Base-by-base conservation (phyloP, 1,140 invertebrate species). In the Chymomyza costata region DNA sequence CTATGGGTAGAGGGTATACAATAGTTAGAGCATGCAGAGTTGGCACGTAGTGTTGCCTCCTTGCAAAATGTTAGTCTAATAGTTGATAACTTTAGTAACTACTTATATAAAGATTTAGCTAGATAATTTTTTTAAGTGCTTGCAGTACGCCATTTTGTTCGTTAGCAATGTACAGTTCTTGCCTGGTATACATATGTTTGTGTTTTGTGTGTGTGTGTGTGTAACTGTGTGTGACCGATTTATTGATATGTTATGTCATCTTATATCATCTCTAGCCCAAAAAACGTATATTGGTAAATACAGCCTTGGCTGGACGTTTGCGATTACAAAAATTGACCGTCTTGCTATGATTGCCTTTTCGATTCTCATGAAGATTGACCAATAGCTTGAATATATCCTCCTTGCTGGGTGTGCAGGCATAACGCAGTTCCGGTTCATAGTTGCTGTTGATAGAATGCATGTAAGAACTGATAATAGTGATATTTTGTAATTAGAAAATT, bases 231-330 rank as follows among this genome's bases (percentile, higher is more conserved):
- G n/a, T 48, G 8, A 6, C 16, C 18, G 25, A 39, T 16, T 31
- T 25, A 17, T 14, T 15, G 8, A 5, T 53, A 14, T 37, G 15
- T 37, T 19, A 15, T 17, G 34, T 25, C 34, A 16, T 38, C 37
- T 34, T 41, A 19, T 13, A 6, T 5, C 32, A 40, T 25, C 65
- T 85, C 65, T 85, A 86, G 47, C 89, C 90, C 34, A 90, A 69
- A 66, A 90, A 90, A n/a, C 89, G 87, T 50, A 91, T 90, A 65
- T 90, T 90, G 50, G 89, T 90, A 62, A 89, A 89, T 10, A 91
- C 87, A 6, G 87, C 83, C 39, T 86, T 86, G 11, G 89, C 89
- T 0, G 89, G 88, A 55, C 89, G 86, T 50, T 87, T 87, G 21
- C 89, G 84, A 70, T 90, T 90, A 65, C 90, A 91, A 73, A 90